Conservation (phyloP, 2,113 vertebrate genomes). For the Pangasianodon gigas region DNA sequence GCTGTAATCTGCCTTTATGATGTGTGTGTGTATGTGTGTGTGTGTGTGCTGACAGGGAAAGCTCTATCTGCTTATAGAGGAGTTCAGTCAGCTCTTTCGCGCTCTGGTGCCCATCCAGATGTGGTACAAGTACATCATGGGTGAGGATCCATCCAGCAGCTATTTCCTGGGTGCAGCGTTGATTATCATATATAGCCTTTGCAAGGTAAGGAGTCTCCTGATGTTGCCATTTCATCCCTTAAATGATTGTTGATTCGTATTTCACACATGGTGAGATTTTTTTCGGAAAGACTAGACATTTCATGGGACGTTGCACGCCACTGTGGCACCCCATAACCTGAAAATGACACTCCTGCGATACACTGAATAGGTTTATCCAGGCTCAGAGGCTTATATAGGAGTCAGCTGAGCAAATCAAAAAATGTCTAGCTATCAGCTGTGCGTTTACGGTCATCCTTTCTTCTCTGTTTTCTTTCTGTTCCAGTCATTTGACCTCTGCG, state of each 20-base stretch:
- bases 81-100: conserved; percentile 95
- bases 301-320: neutral
- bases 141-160: conserved; percentile 88
- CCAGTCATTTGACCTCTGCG: conserved; percentile 94
- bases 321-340: neutral
- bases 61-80: conserved; percentile 94
- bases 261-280: neutral
- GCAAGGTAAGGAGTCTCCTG: conserved; percentile 78
- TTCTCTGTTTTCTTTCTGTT: conserved; percentile 51
- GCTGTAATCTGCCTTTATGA: neutral
- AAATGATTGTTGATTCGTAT: neutral
- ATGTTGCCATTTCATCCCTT: neutral
- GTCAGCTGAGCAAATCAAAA: neutral
- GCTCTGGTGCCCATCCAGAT: conserved; percentile 95
- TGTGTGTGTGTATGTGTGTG: neutral
- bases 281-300: neutral
- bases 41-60: conserved; percentile 78
- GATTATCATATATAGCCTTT: conserved; percentile 93
- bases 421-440: neutral
- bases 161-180: conserved; percentile 91
- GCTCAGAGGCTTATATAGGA: neutral
- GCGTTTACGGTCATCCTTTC: neutral
- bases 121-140: conserved; percentile 99
- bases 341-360: neutral
- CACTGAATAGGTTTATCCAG: neutral